Conservation (phyloP, 2,888 invertebrate genomes). For the Celastrina argiolus region DNA sequence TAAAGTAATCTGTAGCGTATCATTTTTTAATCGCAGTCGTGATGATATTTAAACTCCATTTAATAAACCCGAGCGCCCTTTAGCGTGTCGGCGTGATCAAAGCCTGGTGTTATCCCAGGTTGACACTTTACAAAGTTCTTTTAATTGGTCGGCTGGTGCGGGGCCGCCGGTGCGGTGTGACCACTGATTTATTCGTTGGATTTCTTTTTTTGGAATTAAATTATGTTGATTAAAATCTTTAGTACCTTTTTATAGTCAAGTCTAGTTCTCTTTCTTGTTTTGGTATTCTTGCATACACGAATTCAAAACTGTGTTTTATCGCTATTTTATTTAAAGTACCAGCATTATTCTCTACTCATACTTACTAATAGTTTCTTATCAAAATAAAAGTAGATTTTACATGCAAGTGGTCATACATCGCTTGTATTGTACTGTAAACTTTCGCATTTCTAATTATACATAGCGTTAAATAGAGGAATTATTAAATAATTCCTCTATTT, state of each 20-base stretch:
- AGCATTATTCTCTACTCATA: no score
- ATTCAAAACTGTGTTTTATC: neutral
- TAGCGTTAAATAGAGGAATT: neutral
- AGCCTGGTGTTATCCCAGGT: slow-evolving; percentile 60
- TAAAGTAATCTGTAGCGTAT: neutral
- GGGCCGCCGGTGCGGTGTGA: slow-evolving; percentile 20
- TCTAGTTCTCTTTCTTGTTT: neutral
- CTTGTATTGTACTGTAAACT: neutral
- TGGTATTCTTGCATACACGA: neutral
- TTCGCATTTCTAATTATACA: neutral
- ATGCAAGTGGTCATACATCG: no score
- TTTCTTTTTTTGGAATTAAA: neutral
- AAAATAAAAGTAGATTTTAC: no score
- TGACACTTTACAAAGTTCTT: slow-evolving; percentile 76
- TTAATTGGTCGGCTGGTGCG: slow-evolving; percentile 63
- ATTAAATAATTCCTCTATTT: neutral
- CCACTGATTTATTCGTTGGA: slow-evolving; percentile 15
- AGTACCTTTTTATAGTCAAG: neutral
- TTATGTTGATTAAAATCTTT: slow-evolving; percentile 6
- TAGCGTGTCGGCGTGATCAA: slow-evolving; percentile 54
- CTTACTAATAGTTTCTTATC: no score
- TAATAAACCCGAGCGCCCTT: slow-evolving; percentile 31
- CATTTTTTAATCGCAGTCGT: slow-evolving; percentile 16
- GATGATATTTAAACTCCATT: slow-evolving; percentile 23
- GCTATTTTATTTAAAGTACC: no score